A percentile compares a stretch with the other conserved stretches of the same genome.
Conservation (phyloP, 2,888 invertebrate genomes). For the Spisula subtruncata region DNA sequence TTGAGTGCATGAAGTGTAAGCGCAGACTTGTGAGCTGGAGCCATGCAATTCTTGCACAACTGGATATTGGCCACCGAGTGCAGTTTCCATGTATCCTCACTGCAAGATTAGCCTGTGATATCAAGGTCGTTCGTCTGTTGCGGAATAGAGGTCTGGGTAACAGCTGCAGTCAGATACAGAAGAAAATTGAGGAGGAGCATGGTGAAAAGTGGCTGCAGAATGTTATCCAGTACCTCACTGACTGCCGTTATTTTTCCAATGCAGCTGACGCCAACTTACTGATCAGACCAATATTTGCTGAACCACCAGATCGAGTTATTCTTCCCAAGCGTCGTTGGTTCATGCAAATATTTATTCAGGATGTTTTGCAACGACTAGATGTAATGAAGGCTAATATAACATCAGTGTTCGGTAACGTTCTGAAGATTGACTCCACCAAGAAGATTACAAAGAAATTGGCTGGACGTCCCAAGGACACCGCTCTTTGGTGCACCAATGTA, state of each 20-base stretch:
- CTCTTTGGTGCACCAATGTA: slow-evolving; percentile 60
- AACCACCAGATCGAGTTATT: slow-evolving; percentile 51
- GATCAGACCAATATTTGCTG: slow-evolving; percentile 23
- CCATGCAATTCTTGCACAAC: slow-evolving; percentile 64
- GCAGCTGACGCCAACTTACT: slow-evolving; percentile 45
- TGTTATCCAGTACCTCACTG: slow-evolving; percentile 57
- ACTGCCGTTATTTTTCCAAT: slow-evolving; percentile 48
- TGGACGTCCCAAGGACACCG: too few species aligned
- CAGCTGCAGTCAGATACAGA: slow-evolving; percentile 63
- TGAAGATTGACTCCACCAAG: slow-evolving; percentile 80
- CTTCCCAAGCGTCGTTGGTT: slow-evolving; percentile 71
- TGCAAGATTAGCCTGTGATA: slow-evolving; percentile 66
- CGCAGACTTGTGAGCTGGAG: slow-evolving; percentile 63
- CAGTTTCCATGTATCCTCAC: slow-evolving; percentile 72
- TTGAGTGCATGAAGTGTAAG: slow-evolving; percentile 64
- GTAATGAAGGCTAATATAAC: slow-evolving; percentile 75
- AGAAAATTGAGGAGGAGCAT: slow-evolving; percentile 69
- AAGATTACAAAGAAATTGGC: slow-evolving; percentile 68
- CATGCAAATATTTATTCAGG: slow-evolving; percentile 61
- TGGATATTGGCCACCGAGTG: slow-evolving; percentile 67
- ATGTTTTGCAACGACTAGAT: slow-evolving; percentile 68
- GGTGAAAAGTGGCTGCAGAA: slow-evolving; percentile 61
- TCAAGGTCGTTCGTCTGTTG: slow-evolving; percentile 61
- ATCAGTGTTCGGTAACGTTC: slow-evolving; percentile 70
- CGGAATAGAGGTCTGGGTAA: slow-evolving; percentile 71